These are phyloP conservation scores for Drosophila carrolli DNA, from an alignment of 1,140 invertebrate genomes.

Conservation along the genomic window DNA sequence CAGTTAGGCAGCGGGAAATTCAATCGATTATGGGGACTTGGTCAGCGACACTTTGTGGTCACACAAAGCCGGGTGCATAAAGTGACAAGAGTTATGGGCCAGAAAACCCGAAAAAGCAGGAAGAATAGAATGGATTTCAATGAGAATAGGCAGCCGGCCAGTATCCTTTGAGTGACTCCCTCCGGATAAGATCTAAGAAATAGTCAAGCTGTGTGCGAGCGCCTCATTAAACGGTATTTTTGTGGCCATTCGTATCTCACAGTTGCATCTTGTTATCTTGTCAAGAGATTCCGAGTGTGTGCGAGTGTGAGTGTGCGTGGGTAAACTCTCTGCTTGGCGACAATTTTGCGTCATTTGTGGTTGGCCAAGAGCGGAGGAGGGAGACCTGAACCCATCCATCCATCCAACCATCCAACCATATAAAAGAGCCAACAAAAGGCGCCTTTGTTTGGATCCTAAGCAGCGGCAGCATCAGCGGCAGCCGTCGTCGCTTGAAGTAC, in stretches of 20 bases:
- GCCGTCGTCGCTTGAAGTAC: slow-evolving; percentile 12
- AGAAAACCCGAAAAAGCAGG: slow-evolving; percentile 27
- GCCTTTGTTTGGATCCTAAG: slow-evolving; percentile 57
- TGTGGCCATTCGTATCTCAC: slow-evolving; percentile 48
- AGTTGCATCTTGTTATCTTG: slow-evolving; percentile 64
- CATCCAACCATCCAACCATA: slow-evolving; percentile 28
- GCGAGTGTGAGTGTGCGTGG: slow-evolving; percentile 28
- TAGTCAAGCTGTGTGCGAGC: slow-evolving; percentile 52
- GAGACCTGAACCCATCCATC: slow-evolving; percentile 40
- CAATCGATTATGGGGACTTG: slow-evolving; percentile 32
- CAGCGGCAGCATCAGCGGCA: slow-evolving; percentile 8
- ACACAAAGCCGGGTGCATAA: slow-evolving; percentile 53
- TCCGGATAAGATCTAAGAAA: slow-evolving; percentile 52
- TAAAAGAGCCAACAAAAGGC: slow-evolving; percentile 44
- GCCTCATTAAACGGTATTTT: slow-evolving; percentile 74
- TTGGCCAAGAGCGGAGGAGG: slow-evolving; percentile 37
- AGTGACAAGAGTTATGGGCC: slow-evolving; percentile 53
- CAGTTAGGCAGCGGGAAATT: slow-evolving; percentile 15
- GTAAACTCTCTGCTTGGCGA: slow-evolving; percentile 45
- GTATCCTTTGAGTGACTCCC: slow-evolving; percentile 52
- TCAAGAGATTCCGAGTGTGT: slow-evolving; percentile 22
- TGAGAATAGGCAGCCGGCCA: slow-evolving; percentile 41
- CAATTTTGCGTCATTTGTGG: slow-evolving; percentile 65
- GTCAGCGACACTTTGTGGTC: slow-evolving; percentile 48
- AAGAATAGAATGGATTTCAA: slow-evolving; percentile 44